phyloP scores from a whole-genome alignment of 2,113 vertebrate species.

The Pelvicachromis taeniatus region DNA sequence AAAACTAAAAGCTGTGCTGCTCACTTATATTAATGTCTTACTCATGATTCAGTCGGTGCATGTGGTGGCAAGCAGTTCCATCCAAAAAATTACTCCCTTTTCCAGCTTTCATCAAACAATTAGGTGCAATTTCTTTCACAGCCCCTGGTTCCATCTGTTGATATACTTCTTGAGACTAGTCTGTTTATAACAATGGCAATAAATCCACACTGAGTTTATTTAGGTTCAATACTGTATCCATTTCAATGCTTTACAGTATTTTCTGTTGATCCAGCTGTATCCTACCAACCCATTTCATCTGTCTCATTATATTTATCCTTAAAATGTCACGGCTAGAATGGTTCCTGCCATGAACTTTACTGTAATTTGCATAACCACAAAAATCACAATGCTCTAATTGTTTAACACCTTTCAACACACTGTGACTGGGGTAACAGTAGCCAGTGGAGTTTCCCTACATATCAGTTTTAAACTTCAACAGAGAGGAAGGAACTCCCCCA shows the following conservation, averaged over 20 bases:
- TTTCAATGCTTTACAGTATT: not conserved
- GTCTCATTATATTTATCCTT: not conserved
- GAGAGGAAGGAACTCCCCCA: slow-evolving; percentile 58
- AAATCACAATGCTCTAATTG: not conserved
- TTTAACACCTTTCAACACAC: slow-evolving; percentile 8
- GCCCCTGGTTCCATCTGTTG: not conserved
- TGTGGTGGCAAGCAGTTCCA: not conserved
- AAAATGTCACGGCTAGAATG: not conserved
- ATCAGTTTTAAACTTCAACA: slow-evolving; percentile 11
- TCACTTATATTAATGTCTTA: not conserved
- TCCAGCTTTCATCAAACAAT: not conserved
- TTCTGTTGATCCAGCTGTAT: not conserved
- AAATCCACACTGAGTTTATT: not conserved
- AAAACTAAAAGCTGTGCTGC: not conserved
- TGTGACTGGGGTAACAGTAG: not conserved
- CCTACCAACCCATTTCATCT: not conserved
- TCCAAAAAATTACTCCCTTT: not conserved
- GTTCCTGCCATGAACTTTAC: slow-evolving; percentile 35
- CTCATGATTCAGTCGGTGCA: not conserved
- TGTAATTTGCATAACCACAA: slow-evolving; percentile 26
- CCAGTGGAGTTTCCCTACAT: slow-evolving; percentile 44
- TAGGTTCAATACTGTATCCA: not conserved
- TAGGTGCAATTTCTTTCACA: not conserved
- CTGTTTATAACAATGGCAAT: not conserved
- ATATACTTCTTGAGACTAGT: not conserved